phyloP scores from a whole-genome alignment of 2,113 vertebrate species.

The Clarias batrachus region DNA sequence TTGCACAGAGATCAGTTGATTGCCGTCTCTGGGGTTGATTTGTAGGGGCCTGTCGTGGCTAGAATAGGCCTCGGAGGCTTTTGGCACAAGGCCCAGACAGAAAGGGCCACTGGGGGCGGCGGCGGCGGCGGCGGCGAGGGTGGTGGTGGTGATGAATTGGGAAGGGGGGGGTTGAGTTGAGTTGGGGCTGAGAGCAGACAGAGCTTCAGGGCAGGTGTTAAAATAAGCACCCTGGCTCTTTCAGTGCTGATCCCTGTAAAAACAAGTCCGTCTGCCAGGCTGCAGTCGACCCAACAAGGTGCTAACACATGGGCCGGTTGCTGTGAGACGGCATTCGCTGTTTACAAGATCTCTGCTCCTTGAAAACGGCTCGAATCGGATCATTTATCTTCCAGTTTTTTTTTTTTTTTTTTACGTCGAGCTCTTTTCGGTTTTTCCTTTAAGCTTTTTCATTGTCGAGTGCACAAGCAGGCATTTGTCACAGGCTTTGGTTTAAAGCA shows the following conservation, averaged over 20 bases:
- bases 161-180: slow-evolving; percentile 33
- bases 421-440: background rate
- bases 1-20: slow-evolving; percentile 37
- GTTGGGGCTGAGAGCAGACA: slow-evolving; percentile 67
- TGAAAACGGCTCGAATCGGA: slow-evolving; percentile 48
- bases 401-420: slow-evolving; percentile 3
- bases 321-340: slow-evolving; percentile 48
- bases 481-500: slow-evolving; percentile 30
- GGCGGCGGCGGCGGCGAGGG: slow-evolving; percentile 49
- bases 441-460: slow-evolving; percentile 24
- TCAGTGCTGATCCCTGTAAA: slow-evolving; percentile 57
- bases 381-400: slow-evolving; percentile 35
- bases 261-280: slow-evolving; percentile 57
- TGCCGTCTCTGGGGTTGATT: slow-evolving; percentile 55
- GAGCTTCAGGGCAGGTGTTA: slow-evolving; percentile 78
- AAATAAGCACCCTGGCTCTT: slow-evolving; percentile 74
- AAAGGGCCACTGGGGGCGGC: slow-evolving; percentile 71
- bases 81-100: slow-evolving; percentile 75
- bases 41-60: slow-evolving; percentile 60
- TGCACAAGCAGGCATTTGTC: slow-evolving; percentile 30
- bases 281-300: slow-evolving; percentile 55
- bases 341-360: slow-evolving; percentile 55
- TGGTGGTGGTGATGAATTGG: slow-evolving; percentile 18
- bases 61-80: slow-evolving; percentile 67
- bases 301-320: slow-evolving; percentile 53